These are phyloP conservation scores for Chrysolina americana DNA, from an alignment of 2,888 invertebrate genomes.

Conservation along the genomic window DNA sequence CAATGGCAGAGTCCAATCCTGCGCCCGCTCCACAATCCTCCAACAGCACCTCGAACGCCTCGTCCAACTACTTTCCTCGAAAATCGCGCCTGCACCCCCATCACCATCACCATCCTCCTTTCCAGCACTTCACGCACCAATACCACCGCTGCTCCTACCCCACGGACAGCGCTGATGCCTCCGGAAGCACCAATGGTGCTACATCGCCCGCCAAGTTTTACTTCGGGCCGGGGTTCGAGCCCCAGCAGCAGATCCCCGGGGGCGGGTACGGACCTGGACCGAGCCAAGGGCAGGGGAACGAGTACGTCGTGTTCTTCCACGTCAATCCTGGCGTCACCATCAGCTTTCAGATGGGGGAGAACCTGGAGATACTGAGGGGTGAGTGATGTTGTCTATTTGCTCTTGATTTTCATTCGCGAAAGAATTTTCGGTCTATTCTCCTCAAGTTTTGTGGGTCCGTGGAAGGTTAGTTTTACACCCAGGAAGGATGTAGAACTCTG, in stretches of 20 bases:
- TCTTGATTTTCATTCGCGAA: too few relatives aligned
- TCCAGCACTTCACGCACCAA: constrained; percentile 67
- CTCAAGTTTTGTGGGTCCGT: too few relatives aligned
- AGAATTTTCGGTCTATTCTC: too few relatives aligned
- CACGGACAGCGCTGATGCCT: constrained; percentile 70
- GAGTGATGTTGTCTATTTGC: constrained; percentile 62
- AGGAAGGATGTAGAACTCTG: too few relatives aligned
- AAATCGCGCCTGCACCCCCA: constrained; percentile 62
- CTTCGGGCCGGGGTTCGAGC: constrained; percentile 75
- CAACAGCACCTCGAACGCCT: constrained; percentile 26
- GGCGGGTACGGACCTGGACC: constrained; percentile 57
- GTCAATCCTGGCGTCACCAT: constrained; percentile 85
- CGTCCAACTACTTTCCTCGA: constrained; percentile 42
- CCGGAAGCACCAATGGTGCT: constrained; percentile 64
- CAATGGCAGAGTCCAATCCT: constrained; percentile 64
- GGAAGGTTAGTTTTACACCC: too few relatives aligned
- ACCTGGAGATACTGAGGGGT: constrained; percentile 84
- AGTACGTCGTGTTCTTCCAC: constrained; percentile 82
- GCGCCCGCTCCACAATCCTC: constrained; percentile 54
- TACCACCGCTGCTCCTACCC: constrained; percentile 71
- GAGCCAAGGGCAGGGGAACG: constrained; percentile 63
- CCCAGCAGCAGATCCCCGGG: constrained; percentile 67
- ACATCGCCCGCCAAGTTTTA: constrained; percentile 73
- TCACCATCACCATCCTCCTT: constrained; percentile 71
- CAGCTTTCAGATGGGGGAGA: constrained; percentile 82